These are phyloP conservation scores for Orthosia incerta DNA, from an alignment of 2,888 invertebrate genomes.

Conservation along the genomic window DNA sequence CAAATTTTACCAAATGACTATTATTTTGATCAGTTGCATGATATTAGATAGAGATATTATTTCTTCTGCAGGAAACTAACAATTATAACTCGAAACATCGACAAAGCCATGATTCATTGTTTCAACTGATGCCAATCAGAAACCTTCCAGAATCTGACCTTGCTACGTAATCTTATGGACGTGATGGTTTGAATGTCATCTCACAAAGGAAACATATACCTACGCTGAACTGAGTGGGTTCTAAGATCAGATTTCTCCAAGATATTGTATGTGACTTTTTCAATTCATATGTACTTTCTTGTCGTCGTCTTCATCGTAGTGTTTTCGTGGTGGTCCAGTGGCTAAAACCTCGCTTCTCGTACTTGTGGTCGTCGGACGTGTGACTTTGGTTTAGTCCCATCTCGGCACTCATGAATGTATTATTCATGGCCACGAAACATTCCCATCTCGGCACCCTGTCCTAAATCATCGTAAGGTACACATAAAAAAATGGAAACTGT, in stretches of 20 bases:
- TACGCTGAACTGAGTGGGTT: slow-evolving; percentile 16
- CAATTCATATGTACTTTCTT: no score
- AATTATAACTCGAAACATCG: slow-evolving; percentile 40
- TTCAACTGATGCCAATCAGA: slow-evolving; percentile 41
- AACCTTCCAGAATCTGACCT: slow-evolving; percentile 45
- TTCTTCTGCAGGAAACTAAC: slow-evolving; percentile 26
- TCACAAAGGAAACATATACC: slow-evolving; percentile 29
- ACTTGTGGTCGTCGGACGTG: no score
- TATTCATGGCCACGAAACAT: no score
- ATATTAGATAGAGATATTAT: neutral
- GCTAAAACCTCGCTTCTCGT: no score
- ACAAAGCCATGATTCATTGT: slow-evolving; percentile 53
- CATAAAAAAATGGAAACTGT: no score
- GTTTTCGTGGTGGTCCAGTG: no score
- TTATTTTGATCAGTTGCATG: no score
- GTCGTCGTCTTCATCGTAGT: no score
- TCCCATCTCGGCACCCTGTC: no score
- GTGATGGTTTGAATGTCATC: slow-evolving; percentile 50
- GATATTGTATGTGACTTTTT: neutral
- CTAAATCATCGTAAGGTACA: no score
- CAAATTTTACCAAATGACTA: slow-evolving; percentile 1
- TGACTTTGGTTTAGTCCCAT: no score
- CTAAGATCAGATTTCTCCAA: slow-evolving; percentile 17
- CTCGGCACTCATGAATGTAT: no score
- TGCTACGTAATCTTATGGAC: slow-evolving; percentile 31